Conservation (phyloP, 1,140 invertebrate species). For the Penaeus indicus region DNA sequence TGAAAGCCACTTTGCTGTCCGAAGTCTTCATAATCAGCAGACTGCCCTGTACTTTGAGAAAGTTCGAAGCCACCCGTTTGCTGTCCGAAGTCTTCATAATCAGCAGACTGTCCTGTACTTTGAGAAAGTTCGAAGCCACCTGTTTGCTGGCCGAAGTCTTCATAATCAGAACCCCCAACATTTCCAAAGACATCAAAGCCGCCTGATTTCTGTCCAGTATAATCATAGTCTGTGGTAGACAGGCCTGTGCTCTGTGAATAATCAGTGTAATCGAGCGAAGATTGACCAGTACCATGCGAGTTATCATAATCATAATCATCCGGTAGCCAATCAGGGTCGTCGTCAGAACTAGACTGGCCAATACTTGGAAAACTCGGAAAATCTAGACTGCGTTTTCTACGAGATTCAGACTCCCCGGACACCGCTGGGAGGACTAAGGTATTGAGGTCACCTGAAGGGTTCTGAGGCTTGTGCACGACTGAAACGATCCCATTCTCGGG, state of each 20-base stretch:
- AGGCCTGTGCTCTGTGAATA: neutral
- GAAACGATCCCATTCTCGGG: conserved; percentile 39
- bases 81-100: conserved; percentile 1
- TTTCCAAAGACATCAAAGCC: conserved; percentile 24
- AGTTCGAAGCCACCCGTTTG: neutral
- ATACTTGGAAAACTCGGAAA: conserved; percentile 22
- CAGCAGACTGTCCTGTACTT: neutral
- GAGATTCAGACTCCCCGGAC: neutral
- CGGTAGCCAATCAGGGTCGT: neutral
- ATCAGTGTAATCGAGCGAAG: neutral
- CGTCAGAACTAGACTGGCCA: conserved; percentile 4
- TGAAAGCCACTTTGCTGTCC: conserved; percentile 26
- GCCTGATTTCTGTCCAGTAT: conserved; percentile 20
- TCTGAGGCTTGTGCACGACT: conserved; percentile 13
- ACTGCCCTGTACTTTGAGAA: conserved; percentile 13
- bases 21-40: conserved; percentile 43
- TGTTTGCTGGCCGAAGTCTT: conserved; percentile 42
- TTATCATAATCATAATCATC: no score
- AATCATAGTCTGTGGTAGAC: neutral
- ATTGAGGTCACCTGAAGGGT: neutral
- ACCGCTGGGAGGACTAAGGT: neutral
- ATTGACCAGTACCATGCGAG: no score
- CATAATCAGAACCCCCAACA: conserved; percentile 36
- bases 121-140: conserved; percentile 4
- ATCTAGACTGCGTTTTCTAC: conserved; percentile 31